Evolutionary conservation across 2,113 vertebrate genomes (phyloP).

Genomic region (Dipodomys stephensi): DNA sequence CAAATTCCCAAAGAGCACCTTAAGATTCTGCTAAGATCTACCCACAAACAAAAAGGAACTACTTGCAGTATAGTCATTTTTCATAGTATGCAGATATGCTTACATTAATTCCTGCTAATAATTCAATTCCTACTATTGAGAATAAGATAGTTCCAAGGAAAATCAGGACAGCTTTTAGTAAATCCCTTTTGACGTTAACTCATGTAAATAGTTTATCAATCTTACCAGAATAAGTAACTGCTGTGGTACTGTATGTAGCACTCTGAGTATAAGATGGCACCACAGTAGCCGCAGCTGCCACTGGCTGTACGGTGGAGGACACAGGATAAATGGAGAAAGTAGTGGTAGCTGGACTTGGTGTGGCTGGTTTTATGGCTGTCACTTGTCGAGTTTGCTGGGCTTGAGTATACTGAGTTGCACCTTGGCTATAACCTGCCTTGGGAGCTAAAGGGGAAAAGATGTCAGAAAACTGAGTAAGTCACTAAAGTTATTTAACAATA

Average conservation of each 20-base stretch:
- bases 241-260: conserved; percentile 97
- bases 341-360: conserved; percentile 95
- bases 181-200: conserved; percentile 13
- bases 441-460: conserved; percentile 88
- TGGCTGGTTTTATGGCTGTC: conserved; percentile 98
- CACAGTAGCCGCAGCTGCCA: conserved; percentile 94
- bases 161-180: not conserved
- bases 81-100: conserved; percentile 14
- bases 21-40: conserved; percentile 10
- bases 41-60: not conserved
- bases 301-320: conserved; percentile 96
- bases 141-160: conserved; percentile 27
- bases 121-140: conserved; percentile 33
- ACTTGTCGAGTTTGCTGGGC: conserved; percentile 97
- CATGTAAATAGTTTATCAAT: conserved; percentile 36
- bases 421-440: conserved; percentile 96
- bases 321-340: conserved; percentile 99
- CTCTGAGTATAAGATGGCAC: conserved; percentile 98
- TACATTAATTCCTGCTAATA: not conserved
- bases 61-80: not conserved
- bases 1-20: conserved; percentile 22
- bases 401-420: conserved; percentile 96
- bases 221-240: conserved; percentile 97
- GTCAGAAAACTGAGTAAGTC: conserved; percentile 37
- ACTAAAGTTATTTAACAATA: conserved; percentile 28